Percentiles rank a stretch among this genome's conserved stretches.
Conservation (phyloP, 2,888 invertebrate species). For the Actias luna region DNA sequence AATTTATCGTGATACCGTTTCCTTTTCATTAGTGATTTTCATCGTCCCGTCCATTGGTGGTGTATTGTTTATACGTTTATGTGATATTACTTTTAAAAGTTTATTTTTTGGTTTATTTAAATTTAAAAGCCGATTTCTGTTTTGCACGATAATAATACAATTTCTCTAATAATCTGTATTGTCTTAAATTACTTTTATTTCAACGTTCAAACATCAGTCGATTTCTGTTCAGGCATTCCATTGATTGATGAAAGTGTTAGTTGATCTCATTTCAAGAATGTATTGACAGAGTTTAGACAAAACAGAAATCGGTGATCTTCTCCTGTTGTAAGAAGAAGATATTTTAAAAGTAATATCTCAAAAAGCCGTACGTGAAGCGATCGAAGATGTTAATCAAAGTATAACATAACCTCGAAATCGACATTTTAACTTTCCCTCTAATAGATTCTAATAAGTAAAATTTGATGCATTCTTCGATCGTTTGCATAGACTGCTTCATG, state of each 20-base stretch:
- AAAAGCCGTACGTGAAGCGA: not conserved
- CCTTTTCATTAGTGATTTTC: constrained; percentile 65
- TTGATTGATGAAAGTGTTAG: not conserved
- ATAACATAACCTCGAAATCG: no score
- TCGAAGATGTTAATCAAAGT: not conserved
- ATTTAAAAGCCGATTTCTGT: constrained; percentile 8
- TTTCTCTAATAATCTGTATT: not conserved
- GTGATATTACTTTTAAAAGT: constrained; percentile 34
- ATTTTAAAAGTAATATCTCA: not conserved
- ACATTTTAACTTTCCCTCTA: not conserved
- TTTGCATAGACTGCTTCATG: not conserved
- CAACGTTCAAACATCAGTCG: not conserved
- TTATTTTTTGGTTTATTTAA: constrained; percentile 22
- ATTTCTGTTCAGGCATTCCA: not conserved
- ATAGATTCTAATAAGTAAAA: not conserved
- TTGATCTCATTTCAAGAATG: not conserved
- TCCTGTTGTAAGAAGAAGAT: constrained; percentile 6
- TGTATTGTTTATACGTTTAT: constrained; percentile 53
- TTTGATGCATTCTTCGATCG: not conserved
- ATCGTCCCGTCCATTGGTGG: constrained; percentile 74
- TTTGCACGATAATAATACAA: constrained; percentile 6
- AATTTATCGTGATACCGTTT: constrained; percentile 41
- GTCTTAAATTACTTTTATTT: not conserved
- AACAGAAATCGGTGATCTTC: constrained; percentile 2
- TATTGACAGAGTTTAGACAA: not conserved